These are phyloP conservation scores for Agrotis exclamationis DNA, from an alignment of 2,888 invertebrate genomes.

Conservation along the genomic window DNA sequence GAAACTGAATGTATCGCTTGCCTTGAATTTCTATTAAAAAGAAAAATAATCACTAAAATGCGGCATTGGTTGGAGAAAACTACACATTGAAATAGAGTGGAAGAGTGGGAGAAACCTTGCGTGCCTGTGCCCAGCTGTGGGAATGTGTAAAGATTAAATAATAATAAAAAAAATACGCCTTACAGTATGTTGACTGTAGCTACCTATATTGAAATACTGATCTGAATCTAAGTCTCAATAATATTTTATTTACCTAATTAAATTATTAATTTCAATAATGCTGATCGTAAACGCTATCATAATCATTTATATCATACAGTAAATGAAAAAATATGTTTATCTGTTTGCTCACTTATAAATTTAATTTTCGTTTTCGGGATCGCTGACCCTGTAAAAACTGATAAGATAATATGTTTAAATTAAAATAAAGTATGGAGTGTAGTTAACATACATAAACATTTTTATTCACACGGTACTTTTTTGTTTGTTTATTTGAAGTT, in stretches of 20 bases:
- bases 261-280: constrained; percentile 16
- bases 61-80: no score
- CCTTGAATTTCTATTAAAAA: not conserved
- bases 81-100: no score
- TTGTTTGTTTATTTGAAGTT: not conserved
- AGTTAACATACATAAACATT: not conserved
- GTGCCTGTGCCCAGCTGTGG: no score
- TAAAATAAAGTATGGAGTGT: constrained; percentile 1
- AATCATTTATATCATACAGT: constrained; percentile 10
- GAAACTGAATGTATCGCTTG: no score
- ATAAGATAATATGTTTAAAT: constrained; percentile 37
- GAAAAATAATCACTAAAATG: no score
- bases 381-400: constrained; percentile 42
- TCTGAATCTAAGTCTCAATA: not conserved
- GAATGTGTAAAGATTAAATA: no score
- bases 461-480: no score
- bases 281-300: constrained; percentile 36
- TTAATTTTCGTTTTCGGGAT: constrained; percentile 44
- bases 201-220: no score
- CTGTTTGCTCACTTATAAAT: constrained; percentile 14
- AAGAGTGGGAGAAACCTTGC: no score
- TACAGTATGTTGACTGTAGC: no score
- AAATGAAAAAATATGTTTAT: constrained; percentile 42
- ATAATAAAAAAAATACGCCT: no score
- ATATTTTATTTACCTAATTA: not conserved